Evolutionary conservation across 2,797 vertebrate genomes (phyloP), one percentile per base, ranked within the genome.

Genomic region (Ateles fusciceps): DNA sequence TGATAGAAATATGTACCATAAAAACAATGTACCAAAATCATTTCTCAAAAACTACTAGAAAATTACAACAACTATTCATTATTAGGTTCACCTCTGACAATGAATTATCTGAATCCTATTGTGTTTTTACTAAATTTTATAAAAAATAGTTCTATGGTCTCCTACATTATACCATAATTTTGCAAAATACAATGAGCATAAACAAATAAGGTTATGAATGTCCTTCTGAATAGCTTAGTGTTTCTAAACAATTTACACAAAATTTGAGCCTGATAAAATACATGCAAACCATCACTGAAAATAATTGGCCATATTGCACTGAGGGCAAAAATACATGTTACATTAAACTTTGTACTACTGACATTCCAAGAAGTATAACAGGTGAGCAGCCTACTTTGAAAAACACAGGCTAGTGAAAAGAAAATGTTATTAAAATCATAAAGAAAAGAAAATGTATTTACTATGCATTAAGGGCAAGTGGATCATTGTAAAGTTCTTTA

Each of bases 11-110:
- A 44, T 8, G 28, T 21, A 39, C 21, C 76, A 71, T n/a, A 39
- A 97, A 81, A 72, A 61, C 9, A 57, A 86, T 17, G 24, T 39
- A 22, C 19, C 14, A 57, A 79, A 89, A 44, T 88, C 1, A 64
- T 89, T 88, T 80, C 72, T 85, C 39, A 72, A 74, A 79, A 85
- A 94, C 94, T 21, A 79, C 36, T 50, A 44, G n/a, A 94, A 78
- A 90, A 86, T 68, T 33, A 44, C 44, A 50, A 74, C 21, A 75
- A 74, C 36, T 64, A 80, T 50, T 88, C 33, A 4, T 95, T 74
- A 90, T 22, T 52, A 7, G 39, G 13, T 59, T 91, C n/a, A 61
- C 39, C 17, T 71, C 78, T 90, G 71, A 96, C 46, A 30, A 87
- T 87, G 42, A 50, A 64, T 64, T 64, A 64, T 64, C 30, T 64